Conservation (phyloP, 1,140 invertebrate species). For the Capitella teleta region DNA sequence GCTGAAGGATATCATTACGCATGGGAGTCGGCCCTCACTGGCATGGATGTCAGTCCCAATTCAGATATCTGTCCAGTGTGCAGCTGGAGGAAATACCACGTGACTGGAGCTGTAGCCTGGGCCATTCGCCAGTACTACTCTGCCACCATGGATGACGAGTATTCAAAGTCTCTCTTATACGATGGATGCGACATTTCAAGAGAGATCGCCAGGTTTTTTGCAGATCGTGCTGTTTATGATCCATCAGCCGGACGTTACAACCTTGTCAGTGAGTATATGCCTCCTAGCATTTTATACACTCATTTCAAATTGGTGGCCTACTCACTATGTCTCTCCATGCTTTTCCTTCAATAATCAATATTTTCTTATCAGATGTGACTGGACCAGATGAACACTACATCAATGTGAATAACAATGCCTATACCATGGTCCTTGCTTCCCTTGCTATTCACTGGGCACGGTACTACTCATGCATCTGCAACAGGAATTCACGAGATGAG, state of each 20-base stretch:
- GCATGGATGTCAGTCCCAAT: not conserved
- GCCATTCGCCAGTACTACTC: slow-evolving; percentile 10
- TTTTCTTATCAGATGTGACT: not conserved
- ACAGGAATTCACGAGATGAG: slow-evolving; percentile 10
- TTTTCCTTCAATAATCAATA: not conserved
- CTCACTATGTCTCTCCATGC: not conserved
- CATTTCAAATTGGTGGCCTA: not conserved
- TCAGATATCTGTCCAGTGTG: slow-evolving; percentile 5
- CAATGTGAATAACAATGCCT: slow-evolving; percentile 10
- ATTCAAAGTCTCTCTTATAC: slow-evolving; percentile 5
- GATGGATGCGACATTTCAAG: slow-evolving; percentile 9
- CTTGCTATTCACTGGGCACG: slow-evolving; percentile 11
- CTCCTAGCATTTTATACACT: not conserved
- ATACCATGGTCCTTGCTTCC: not conserved
- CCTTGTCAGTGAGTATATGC: not conserved
- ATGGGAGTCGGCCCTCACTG: slow-evolving; percentile 7
- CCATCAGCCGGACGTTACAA: slow-evolving; percentile 3
- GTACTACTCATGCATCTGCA: slow-evolving; percentile 8
- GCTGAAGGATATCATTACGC: slow-evolving; percentile 4
- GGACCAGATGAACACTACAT: slow-evolving; percentile 7
- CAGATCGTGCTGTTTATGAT: slow-evolving; percentile 1
- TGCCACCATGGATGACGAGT: slow-evolving; percentile 7
- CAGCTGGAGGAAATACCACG: not conserved
- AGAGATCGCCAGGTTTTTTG: slow-evolving; percentile 6
- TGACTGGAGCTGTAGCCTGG: slow-evolving; percentile 5